phyloP scores from a whole-genome alignment of 2,113 vertebrate genomes.

The Trogon melanurus region DNA sequence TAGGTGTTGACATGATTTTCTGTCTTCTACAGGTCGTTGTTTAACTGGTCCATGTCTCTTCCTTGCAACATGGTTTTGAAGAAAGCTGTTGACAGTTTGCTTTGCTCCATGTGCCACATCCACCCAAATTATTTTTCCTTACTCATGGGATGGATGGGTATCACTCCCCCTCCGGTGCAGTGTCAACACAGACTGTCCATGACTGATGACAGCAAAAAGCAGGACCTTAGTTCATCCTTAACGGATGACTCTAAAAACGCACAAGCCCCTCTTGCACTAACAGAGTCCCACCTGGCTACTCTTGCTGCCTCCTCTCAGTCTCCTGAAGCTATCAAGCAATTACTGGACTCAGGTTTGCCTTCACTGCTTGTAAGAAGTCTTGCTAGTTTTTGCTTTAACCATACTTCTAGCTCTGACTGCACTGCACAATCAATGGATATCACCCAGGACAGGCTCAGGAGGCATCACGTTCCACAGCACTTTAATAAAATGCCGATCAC shows the following conservation, averaged over 20 bases:
- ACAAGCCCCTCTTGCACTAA: slow-evolving; percentile 86
- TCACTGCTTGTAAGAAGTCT: slow-evolving; percentile 94
- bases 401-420: slow-evolving; percentile 87
- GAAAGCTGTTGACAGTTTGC: slow-evolving; percentile 97
- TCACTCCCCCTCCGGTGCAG: slow-evolving; percentile 86
- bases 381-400: slow-evolving; percentile 89
- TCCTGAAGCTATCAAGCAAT: slow-evolving; percentile 93
- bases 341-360: slow-evolving; percentile 94
- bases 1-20: not conserved
- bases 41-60: slow-evolving; percentile 98
- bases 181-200: slow-evolving; percentile 91
- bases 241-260: slow-evolving; percentile 97
- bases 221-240: slow-evolving; percentile 87
- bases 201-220: slow-evolving; percentile 98
- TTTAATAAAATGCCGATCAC: slow-evolving; percentile 85
- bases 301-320: slow-evolving; percentile 95
- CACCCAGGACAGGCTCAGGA: slow-evolving; percentile 77
- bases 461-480: slow-evolving; percentile 80
- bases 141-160: slow-evolving; percentile 98
- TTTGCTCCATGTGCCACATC: slow-evolving; percentile 98
- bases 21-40: slow-evolving; percentile 84
- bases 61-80: slow-evolving; percentile 96
- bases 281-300: slow-evolving; percentile 92
- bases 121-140: slow-evolving; percentile 96
- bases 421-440: slow-evolving; percentile 78